Conservation (phyloP, 2,113 vertebrate genomes). For the Urocitellus parryii region DNA sequence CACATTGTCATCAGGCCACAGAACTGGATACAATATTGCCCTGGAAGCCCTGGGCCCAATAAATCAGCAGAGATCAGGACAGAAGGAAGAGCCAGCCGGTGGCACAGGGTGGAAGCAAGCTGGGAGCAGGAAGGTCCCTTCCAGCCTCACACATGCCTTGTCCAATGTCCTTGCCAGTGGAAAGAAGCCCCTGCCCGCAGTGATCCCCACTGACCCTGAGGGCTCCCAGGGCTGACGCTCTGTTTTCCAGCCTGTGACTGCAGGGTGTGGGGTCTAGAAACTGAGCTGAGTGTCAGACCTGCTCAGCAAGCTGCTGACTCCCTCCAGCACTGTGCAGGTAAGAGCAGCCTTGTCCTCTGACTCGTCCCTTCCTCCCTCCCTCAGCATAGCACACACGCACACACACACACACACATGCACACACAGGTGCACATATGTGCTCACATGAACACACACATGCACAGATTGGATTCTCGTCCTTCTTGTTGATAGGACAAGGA, state of each 20-base stretch:
- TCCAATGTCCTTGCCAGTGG: conserved; percentile 49
- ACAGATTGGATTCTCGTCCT: conserved; percentile 50
- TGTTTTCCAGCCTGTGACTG: background rate
- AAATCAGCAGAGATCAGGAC: conserved; percentile 82
- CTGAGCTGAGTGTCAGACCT: no score
- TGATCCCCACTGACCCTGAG: background rate
- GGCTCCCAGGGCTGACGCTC: conserved; percentile 66
- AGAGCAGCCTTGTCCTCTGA: background rate
- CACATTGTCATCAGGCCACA: no score
- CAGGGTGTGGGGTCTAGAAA: no score
- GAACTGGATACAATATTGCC: conserved; percentile 37
- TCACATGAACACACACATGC: background rate
- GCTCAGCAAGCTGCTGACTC: no score
- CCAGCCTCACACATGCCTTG: background rate
- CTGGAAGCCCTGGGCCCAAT: conserved; percentile 83
- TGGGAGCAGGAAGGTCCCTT: conserved; percentile 71
- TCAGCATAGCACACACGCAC: background rate
- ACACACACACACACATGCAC: background rate
- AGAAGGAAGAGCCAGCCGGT: conserved; percentile 74
- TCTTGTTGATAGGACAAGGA: conserved; percentile 58
- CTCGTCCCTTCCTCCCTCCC: no score
- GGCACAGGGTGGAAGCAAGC: conserved; percentile 77
- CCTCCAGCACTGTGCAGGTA: background rate
- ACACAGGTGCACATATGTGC: background rate
- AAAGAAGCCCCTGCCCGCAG: conserved; percentile 55